Evolutionary conservation across 2,888 invertebrate genomes (phyloP), one percentile per base, ranked within the genome.

Genomic region (Ganaspis brasiliensis): DNA sequence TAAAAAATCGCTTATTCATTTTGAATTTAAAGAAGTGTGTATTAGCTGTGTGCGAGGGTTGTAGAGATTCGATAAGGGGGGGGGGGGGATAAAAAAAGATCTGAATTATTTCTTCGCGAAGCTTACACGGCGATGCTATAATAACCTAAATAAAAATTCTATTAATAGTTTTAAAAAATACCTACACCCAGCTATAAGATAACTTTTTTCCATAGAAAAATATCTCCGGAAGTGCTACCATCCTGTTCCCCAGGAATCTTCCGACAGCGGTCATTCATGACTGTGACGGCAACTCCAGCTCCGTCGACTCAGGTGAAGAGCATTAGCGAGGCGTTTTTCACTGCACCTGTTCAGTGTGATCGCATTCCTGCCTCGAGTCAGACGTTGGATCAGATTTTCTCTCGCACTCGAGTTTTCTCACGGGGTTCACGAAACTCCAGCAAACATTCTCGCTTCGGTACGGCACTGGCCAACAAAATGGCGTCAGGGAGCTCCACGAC

Each of bases 161-260:
- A 31, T 31, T 31, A 31, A 31, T 31, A 31, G 31, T 31, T n/a
- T n/a, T n/a, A n/a, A n/a, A n/a, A n/a, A n/a, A n/a, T n/a, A n/a
- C n/a, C n/a, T n/a, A n/a, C n/a, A n/a, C n/a, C n/a, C n/a, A n/a
- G n/a, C n/a, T n/a, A n/a, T n/a, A n/a, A n/a, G 14, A 21, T 1
- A 21, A 55, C 12, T 19, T 57, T 57, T 26, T 57, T n/a, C n/a
- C n/a, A n/a, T 0, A 94, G 94, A 88, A 94, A 94, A 92, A 93
- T 94, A 81, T 93, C 93, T 19, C 93, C 94, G 76, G 94, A 94
- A 85, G 90, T 94, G 75, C 90, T 94, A 87, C 94, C 94, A 37
- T 93, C 93, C 45, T 94, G 94, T 74, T 93, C 93, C 72, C 93
- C 93, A 78, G 94, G 94, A 79, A 93, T 93, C 82, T 94, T 94